Conservation (phyloP, 2,888 invertebrate genomes). For the Habroteleia sp. region DNA sequence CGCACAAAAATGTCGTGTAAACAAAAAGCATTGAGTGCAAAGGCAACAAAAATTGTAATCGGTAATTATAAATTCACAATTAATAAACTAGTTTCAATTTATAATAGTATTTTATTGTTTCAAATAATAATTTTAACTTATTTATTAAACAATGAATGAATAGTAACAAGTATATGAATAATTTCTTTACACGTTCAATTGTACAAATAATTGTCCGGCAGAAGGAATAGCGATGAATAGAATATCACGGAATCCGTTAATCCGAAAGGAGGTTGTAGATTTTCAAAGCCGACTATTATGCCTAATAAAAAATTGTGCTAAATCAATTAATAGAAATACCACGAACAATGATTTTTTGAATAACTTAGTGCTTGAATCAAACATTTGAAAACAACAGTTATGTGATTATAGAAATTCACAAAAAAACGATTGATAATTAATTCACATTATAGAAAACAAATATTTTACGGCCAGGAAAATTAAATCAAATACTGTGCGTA, state of each 20-base stretch:
- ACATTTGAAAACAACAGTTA: not conserved
- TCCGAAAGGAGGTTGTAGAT: slow-evolving; percentile 67
- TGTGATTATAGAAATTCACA: slow-evolving; percentile 6
- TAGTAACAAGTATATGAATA: too few species aligned
- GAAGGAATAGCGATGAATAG: slow-evolving; percentile 60
- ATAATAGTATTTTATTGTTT: too few species aligned
- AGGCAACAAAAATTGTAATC: slow-evolving; percentile 3
- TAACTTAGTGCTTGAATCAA: slow-evolving; percentile 15
- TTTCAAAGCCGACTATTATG: slow-evolving; percentile 73
- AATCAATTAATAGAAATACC: slow-evolving; percentile 47
- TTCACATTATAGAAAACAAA: slow-evolving; percentile 8
- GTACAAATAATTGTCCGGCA: slow-evolving; percentile 44
- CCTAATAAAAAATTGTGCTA: slow-evolving; percentile 72
- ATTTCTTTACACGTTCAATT: too few species aligned
- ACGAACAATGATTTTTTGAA: slow-evolving; percentile 7
- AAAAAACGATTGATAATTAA: slow-evolving; percentile 12
- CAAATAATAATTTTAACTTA: too few species aligned
- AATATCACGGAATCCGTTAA: slow-evolving; percentile 71
- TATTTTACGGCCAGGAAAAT: too few species aligned
- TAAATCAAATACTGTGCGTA: not conserved
- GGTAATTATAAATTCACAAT: too few species aligned
- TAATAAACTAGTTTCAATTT: too few species aligned
- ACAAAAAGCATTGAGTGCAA: slow-evolving; percentile 6
- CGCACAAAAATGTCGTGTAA: not conserved
- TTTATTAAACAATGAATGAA: too few species aligned